phyloP scores from a whole-genome alignment of 2,888 invertebrate genomes.

The Folsomia candida region DNA sequence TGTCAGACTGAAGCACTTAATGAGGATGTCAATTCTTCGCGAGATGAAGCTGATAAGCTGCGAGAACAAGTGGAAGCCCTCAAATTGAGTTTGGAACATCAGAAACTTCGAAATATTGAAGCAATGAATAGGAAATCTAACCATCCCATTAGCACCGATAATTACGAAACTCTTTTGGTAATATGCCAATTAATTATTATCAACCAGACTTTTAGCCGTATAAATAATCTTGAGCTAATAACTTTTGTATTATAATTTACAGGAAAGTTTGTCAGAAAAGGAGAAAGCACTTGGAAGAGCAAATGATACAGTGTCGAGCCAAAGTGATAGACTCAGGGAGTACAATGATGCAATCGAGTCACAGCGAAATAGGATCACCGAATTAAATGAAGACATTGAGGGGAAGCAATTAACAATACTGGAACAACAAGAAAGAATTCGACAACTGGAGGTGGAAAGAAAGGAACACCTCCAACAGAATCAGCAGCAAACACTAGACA shows the following conservation, averaged over 20 bases:
- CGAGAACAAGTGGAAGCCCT: not conserved
- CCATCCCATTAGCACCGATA: not conserved
- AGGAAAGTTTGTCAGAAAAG: constrained; percentile 4
- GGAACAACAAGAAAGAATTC: constrained; percentile 9
- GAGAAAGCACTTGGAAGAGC: not conserved
- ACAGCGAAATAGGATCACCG: constrained; percentile 18
- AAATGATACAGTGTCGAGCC: not conserved
- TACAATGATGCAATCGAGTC: constrained; percentile 12
- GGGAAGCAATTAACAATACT: constrained; percentile 24
- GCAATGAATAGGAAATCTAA: not conserved
- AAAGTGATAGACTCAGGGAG: constrained; percentile 20
- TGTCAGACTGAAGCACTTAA: not conserved
- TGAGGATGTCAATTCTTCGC: not conserved
- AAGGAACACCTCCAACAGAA: constrained; percentile 7
- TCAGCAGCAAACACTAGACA: constrained; percentile 12
- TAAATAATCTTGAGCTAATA: no score
- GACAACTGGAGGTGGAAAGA: constrained; percentile 21
- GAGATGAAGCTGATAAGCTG: not conserved
- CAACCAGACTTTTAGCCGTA: no score
- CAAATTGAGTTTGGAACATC: not conserved
- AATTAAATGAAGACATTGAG: constrained; percentile 25
- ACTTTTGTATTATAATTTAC: no score
- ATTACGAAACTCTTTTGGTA: not conserved
- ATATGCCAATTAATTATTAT: no score
- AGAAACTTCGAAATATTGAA: not conserved